Conservation (phyloP, 2,113 vertebrate species). For the Trachemys scripta region DNA sequence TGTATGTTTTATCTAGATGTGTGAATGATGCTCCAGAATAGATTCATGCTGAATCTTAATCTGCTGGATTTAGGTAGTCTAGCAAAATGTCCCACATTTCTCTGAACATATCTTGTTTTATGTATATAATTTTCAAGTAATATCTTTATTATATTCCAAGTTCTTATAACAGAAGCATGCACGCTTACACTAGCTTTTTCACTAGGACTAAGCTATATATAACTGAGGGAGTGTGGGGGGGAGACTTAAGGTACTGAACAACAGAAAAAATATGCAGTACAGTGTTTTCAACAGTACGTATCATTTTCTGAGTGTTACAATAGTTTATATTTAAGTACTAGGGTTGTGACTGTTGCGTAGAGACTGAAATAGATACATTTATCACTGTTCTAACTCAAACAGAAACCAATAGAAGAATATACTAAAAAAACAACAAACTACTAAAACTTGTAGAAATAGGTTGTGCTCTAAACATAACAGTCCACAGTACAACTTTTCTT, state of each 20-base stretch:
- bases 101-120: background rate
- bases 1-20: background rate
- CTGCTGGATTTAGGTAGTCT: background rate
- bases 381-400: background rate
- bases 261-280: background rate
- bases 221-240: background rate
- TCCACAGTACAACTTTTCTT: background rate
- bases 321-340: background rate
- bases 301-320: background rate
- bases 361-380: background rate
- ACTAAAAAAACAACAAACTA: background rate
- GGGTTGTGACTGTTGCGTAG: background rate
- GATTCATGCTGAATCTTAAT: background rate
- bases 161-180: background rate
- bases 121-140: background rate
- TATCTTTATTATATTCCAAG: background rate
- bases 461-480: background rate
- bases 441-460: rapidly evolving
- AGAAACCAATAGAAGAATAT: background rate
- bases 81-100: background rate
- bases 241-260: background rate
- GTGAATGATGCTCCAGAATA: background rate
- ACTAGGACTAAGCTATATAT: background rate
- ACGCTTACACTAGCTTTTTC: background rate
- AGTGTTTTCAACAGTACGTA: background rate